phyloP scores from a whole-genome alignment of 1,140 invertebrate species.

The Ectropis grisescens region DNA sequence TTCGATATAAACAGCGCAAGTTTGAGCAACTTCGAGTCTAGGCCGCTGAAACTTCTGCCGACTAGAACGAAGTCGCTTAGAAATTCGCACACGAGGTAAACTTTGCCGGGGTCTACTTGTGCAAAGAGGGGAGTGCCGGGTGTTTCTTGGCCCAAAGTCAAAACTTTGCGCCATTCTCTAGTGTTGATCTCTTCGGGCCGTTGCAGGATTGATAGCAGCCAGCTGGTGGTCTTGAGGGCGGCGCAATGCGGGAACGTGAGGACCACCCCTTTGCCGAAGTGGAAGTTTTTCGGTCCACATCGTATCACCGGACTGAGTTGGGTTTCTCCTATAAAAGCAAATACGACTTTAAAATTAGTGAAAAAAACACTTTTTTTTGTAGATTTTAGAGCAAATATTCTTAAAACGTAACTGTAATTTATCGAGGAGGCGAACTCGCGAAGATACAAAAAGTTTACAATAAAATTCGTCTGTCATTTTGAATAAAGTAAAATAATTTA shows the following conservation, averaged over 20 bases:
- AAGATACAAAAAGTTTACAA: no score
- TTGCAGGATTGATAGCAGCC: conserved; percentile 85
- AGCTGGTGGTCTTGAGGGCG: conserved; percentile 77
- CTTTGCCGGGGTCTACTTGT: conserved; percentile 88
- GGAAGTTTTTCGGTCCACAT: conserved; percentile 83
- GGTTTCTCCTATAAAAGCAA: conserved; percentile 72
- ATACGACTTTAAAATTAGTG: no score
- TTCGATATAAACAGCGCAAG: conserved; percentile 86
- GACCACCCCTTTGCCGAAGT: conserved; percentile 89
- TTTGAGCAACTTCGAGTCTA: conserved; percentile 81
- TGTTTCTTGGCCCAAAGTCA: conserved; percentile 93
- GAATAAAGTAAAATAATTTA: no score
- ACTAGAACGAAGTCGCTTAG: conserved; percentile 89
- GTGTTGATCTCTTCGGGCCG: conserved; percentile 70
- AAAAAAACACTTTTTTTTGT: no score
- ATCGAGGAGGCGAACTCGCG: no score
- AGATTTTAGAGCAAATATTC: no score
- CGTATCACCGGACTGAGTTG: conserved; percentile 92
- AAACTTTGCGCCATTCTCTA: conserved; percentile 79
- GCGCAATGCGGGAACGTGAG: conserved; percentile 94
- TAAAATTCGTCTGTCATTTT: no score
- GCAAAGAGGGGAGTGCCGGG: conserved; percentile 94
- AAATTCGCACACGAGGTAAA: conserved; percentile 90
- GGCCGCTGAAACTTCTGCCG: conserved; percentile 79
- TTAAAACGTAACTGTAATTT: no score